Base-by-base conservation (phyloP, 2,888 invertebrate species). In the Acrobasis repandana region DNA sequence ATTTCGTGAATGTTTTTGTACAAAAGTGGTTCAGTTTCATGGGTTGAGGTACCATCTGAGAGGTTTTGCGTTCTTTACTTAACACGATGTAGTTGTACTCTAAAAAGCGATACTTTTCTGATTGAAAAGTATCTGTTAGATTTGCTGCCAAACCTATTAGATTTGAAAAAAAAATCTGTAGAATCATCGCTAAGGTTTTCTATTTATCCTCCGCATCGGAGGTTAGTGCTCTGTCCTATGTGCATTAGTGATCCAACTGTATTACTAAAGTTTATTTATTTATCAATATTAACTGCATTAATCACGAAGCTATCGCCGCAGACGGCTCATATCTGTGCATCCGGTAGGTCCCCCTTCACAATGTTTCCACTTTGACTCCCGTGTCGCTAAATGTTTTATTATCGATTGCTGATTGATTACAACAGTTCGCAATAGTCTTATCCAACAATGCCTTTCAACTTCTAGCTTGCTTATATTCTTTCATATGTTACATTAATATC, bases 301-400 rank as follows among this genome's bases (percentile, higher is more conserved):
- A 81, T 79, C 76, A 73, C 73, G 70, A 71, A 74, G 79, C 76
- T 81, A 82, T 80, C 74, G 75, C 73, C 72, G 70, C 77, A 76
- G 74, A 75, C 76, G 66, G 74, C 69, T 76, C 78, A 73, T 84
- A 83, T 83, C 84, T 80, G 73, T 63, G 76, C 83, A 79, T 88
- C 86, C 87, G 84, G 85, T 79, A 79, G 75, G 80, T 65, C 70
- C 78, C 79, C 76, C 74, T 72, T 74, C 67, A 64, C 70, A 66
- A 65, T 75, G 79, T 76, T 80, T 79, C 77, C 76, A 79, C 73
- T 74, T 76, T 68, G 72, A 69, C 68, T 75, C 70, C 68, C 71
- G 68, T 75, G 72, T 70, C 72, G 71, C 70, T 79, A 67, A 74
- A 69, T 73, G 71, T 70, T 76, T 72, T 72, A 74, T 65, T 83